Evolutionary conservation across 1,140 invertebrate genomes (phyloP), one percentile per base, ranked within the genome.

Genomic region (Drosophila arawakana): DNA sequence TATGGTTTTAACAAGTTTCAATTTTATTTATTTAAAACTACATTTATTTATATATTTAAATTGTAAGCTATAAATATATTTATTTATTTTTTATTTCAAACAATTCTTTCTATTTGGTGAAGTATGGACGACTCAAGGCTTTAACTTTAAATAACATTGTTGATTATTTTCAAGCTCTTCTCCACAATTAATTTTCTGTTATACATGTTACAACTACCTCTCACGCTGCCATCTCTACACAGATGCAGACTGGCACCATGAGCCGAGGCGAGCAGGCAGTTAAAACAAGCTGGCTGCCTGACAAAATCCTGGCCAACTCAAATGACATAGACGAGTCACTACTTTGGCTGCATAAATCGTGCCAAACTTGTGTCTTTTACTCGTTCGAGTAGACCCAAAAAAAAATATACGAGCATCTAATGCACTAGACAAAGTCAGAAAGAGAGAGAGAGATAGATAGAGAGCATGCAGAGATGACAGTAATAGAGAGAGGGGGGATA

Each of bases 321-420:
- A 61, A 57, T 58, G 54, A 68, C 65, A 69, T 7, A 37, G 7
- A 37, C 47, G 18, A 13, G 44, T 13, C 44, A 9, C 9, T 30
- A n/a, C 49, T 71, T 54, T 57, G 54, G 35, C 49, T 69, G 52
- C 78, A 78, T 85, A 85, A 84, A 84, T 84, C 70, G 81, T 61
- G 81, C 50, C 81, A 69, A 84, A 85, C 18, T 63, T 85, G 78
- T 75, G 81, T 54, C 15, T 49, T 49, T 25, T 49, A 6, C 25
- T 30, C 25, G 69, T 73, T 81, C 63, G 75, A 86, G 76, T 72
- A 78, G 66, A 30, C 25, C 78, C 81, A 72, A 83, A 84, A 85
- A 84, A 81, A 15, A 7, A 43, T 4, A 43, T n/a, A 5, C 52
- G 81, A 70, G 39, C 77, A 74, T 62, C 35, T 71, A 79, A 75